Evolutionary conservation across 2,888 invertebrate genomes (phyloP), one percentile per base, ranked within the genome.

Genomic region (Anaspis maculata): DNA sequence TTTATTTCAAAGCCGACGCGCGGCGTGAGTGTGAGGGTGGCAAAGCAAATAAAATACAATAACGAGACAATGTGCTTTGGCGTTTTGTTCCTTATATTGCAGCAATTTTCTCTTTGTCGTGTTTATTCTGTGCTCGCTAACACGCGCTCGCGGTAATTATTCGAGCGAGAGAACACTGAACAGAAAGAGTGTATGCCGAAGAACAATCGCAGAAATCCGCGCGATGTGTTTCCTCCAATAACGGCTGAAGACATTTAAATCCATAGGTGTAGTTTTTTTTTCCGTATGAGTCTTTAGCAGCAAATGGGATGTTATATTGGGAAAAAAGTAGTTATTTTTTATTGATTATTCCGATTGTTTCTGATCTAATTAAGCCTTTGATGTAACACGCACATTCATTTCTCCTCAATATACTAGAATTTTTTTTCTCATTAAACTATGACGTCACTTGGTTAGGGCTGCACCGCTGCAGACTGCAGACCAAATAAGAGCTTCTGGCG

Each of bases 11-110:
- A 32, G 12, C 25, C 15, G 19, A n/a, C 4, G 15, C 27, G n/a
- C 15, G 10, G 15, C 13, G 15, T 11, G 14, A 27, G 29, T 16
- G 15, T 3, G 7, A n/a, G 7, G 11, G 4, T 5, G 25, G 10
- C 4, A 10, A 10, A 11, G 10, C 12, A 25, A 10, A 10, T 25
- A 10, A 25, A 25, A 25, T 10, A 10, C 25, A 11, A 25, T 11
- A n/a, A n/a, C 25, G 4, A 5, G 4, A n/a, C 19, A 39, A 39
- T 35, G 35, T 25, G 31, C 36, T 32, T 39, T 40, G 37, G 40
- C 37, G 34, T 40, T 40, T 42, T 39, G 42, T 34, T 23, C 37
- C 33, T 34, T 41, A 35, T 42, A 37, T 32, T 9, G 19, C 19
- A 9, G 19, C 19, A 19, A 19, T 19, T 19, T 19, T 19, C 19